phyloP scores from a whole-genome alignment of 2,113 vertebrate genomes.

The Catharus bicknelli region DNA sequence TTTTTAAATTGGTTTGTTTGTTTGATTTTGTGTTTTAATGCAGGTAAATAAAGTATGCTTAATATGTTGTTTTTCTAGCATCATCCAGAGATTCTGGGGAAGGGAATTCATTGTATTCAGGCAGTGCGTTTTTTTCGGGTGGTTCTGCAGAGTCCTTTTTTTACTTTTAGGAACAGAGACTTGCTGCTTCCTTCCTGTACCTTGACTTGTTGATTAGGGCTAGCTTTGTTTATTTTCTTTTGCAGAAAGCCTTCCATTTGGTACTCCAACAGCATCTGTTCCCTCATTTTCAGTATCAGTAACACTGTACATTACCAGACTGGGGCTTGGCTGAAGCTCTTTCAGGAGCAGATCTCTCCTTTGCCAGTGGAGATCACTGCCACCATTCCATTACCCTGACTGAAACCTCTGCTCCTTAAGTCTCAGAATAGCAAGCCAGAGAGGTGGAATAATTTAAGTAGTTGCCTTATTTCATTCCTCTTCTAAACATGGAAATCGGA shows the following conservation, averaged over 20 bases:
- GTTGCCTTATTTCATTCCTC: constrained; percentile 32
- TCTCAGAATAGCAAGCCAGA: constrained; percentile 16
- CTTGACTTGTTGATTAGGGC: not conserved
- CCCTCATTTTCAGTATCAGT: not conserved
- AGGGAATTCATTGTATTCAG: not conserved
- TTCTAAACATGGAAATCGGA: constrained; percentile 39
- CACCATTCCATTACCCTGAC: constrained; percentile 12
- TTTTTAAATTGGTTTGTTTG: not conserved
- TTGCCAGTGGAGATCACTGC: not conserved
- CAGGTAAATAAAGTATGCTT: not conserved
- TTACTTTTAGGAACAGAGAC: not conserved
- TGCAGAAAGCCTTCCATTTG: not conserved
- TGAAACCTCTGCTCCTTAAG: not conserved
- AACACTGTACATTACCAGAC: not conserved
- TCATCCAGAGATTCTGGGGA: not conserved
- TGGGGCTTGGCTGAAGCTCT: not conserved
- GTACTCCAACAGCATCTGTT: not conserved
- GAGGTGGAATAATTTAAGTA: constrained; percentile 28
- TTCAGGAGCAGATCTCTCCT: not conserved
- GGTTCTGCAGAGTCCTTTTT: not conserved
- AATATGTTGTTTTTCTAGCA: not conserved
- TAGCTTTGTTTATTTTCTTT: constrained; percentile 21
- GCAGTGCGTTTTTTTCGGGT: not conserved
- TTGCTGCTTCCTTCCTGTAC: not conserved
- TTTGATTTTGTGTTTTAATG: not conserved